Base-by-base conservation (phyloP, 2,797 vertebrate species). In the Platyrinchus mystaceus region DNA sequence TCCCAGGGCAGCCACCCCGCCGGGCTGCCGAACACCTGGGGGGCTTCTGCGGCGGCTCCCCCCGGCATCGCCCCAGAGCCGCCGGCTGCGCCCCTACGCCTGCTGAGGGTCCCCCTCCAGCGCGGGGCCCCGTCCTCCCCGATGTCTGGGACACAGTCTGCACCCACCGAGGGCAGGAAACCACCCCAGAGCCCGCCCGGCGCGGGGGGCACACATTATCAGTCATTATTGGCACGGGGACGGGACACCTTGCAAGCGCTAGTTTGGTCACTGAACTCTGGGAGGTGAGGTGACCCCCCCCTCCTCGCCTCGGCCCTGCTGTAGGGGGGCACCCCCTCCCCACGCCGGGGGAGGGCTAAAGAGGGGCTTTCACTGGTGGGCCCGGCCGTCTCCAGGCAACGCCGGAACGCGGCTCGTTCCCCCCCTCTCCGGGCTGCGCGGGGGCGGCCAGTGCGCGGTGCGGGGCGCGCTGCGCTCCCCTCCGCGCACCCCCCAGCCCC, bases 321-420 rank as follows among this genome's bases (percentile, higher is more conserved):
- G 59, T 36, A 36, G 30, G 39, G 39, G 55, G 63, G 23, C 10
- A 12, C 36, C 56, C 66, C 37, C 32, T 50, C 63, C 63, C 23
- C 71, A 53, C 1, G 9, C 26, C 14, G 17, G 18, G 19, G 39
- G 7, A 6, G 4, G 5, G 4, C 4, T 0, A 22, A 23, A 14
- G 32, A 14, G 60, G 68, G 53, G 15, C 41, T 60, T 63, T 37
- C 55, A 3, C 11, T 7, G 53, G 24, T 63, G 36, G 58, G 63
- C 74, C 56, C 22, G n/a, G 6, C 32, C 12, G 90, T 91, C 74
- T 62, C 79, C 43, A 58, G 10, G 59, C 77, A 87, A 84, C 87
- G 19, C 49, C 55, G 73, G 62, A 39, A 58, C 60, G 37, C 63
- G 43, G 58, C 9, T 10, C 70, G 36, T 28, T 28, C 18, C 69